Evolutionary conservation across 2,888 invertebrate species (phyloP).

Genomic region (Phytoseiulus persimilis): DNA sequence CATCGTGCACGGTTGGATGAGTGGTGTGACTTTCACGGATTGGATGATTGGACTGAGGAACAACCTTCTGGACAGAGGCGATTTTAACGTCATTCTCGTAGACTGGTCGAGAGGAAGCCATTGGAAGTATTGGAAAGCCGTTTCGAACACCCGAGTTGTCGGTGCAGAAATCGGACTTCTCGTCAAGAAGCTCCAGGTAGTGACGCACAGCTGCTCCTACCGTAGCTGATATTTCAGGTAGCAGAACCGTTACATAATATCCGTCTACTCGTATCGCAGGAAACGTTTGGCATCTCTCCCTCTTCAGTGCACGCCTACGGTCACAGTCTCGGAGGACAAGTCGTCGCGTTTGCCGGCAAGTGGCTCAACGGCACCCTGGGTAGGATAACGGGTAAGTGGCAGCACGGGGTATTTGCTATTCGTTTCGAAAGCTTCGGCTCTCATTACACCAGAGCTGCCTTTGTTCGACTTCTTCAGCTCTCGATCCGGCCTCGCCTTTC

Average conservation of each 20-base stretch:
- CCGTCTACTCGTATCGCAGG: not conserved
- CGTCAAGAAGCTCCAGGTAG: not conserved
- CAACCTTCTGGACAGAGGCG: not conserved
- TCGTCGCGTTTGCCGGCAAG: not conserved
- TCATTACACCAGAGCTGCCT: no score
- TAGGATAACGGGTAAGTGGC: not conserved
- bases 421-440: no score
- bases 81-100: not conserved
- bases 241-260: no score
- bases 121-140: not conserved
- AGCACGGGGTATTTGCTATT: no score
- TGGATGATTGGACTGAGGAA: not conserved
- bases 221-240: no score
- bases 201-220: no score
- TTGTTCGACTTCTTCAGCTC: not conserved
- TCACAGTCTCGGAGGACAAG: not conserved
- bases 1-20: not conserved
- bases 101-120: not conserved
- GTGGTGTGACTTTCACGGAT: not conserved
- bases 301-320: not conserved
- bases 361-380: not conserved
- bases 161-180: not conserved
- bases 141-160: not conserved
- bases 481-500: not conserved
- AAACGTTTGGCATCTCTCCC: not conserved